Conservation (phyloP, 2,113 vertebrate species). For the Upupa epops region DNA sequence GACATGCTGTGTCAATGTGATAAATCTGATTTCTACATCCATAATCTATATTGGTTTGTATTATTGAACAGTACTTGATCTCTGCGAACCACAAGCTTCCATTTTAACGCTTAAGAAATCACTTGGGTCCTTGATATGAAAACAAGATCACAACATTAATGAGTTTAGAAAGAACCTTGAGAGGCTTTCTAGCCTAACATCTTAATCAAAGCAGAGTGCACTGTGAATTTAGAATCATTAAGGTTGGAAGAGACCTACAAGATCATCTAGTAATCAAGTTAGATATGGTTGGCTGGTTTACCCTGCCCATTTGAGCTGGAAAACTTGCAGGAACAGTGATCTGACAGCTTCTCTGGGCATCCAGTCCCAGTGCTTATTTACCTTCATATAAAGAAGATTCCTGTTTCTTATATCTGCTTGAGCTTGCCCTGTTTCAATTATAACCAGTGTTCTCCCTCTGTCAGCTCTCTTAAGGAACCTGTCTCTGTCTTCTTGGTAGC, state of each 20-base stretch:
- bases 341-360: neutral
- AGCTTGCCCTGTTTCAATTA: neutral
- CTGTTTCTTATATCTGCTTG: neutral
- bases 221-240: neutral
- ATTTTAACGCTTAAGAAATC: neutral
- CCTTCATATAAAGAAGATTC: neutral
- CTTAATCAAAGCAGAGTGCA: neutral
- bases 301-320: neutral
- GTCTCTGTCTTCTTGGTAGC: neutral
- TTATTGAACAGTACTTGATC: neutral
- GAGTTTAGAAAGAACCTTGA: neutral
- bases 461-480: neutral
- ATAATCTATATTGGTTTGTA: neutral
- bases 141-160: neutral
- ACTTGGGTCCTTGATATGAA: neutral
- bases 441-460: neutral
- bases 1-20: neutral
- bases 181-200: neutral
- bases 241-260: no score
- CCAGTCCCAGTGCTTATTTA: neutral
- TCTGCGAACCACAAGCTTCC: neutral
- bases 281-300: neutral
- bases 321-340: neutral
- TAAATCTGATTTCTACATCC: constrained; percentile 3
- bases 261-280: no score